Base-by-base conservation (phyloP, 1,140 invertebrate species). In the Drosophila willistoni region DNA sequence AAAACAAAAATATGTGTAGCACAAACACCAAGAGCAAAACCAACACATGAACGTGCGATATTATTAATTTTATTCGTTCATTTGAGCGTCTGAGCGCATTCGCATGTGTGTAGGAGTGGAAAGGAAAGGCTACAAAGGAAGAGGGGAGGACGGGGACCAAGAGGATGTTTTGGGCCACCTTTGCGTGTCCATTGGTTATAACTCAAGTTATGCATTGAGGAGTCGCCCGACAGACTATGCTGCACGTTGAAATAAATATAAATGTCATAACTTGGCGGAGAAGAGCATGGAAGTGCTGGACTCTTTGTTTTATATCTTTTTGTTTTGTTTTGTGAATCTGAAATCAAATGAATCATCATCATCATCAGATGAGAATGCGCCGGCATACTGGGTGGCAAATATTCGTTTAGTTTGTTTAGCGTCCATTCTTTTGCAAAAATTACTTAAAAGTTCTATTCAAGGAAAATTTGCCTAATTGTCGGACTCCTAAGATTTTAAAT, bases 221-320 rank as follows among this genome's bases (percentile, higher is more conserved):
- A 75, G 76, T 77, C 42, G 41, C 29, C 39, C 42, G 61, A 14
- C 56, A 63, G 51, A 73, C 73, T 77, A 65, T 67, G 70, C 68
- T 68, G 84, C 73, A 89, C 84, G 84, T 89, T 89, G 84, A 89
- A 89, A 89, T 89, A 89, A 89, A 89, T 89, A 89, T 89, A 89
- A 89, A 89, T 84, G 84, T 89, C 84, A 89, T 89, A 89, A 89
- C 84, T 89, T 84, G 87, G 83, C 71, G 72, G 75, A 86, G 72
- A 69, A 77, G 67, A 71, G 71, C 68, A 10, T 17, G 17, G 74
- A 74, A 79, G 55, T 17, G 33, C 33, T 57, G 55, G 29, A 57
- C 55, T 34, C n/a, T 51, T 51, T 51, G 44, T 51, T 22, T 51
- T 12, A 51, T 51, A 22, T 29, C 17, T 51, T 51, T 51, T 51